These are phyloP conservation scores for Isoperla grammatica DNA, from an alignment of 2,888 invertebrate genomes.

Conservation along the genomic window DNA sequence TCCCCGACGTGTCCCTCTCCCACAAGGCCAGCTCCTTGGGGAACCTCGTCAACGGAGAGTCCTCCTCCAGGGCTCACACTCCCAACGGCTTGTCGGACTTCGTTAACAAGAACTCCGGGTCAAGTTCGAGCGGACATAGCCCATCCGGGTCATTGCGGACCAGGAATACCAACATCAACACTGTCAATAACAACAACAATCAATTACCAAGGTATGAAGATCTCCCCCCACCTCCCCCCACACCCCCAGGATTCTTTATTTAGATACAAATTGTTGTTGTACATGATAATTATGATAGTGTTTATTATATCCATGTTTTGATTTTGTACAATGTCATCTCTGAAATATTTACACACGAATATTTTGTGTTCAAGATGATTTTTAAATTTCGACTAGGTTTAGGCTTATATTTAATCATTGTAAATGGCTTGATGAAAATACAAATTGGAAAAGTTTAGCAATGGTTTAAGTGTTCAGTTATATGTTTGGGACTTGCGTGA, in stretches of 20 bases:
- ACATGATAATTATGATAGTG: neutral
- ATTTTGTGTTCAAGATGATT: neutral
- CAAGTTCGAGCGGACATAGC: slow-evolving; percentile 26
- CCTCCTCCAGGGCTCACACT: slow-evolving; percentile 18
- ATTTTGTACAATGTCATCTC: slow-evolving; percentile 5
- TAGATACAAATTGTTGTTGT: slow-evolving; percentile 25
- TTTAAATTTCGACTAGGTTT: neutral
- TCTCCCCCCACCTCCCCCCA: slow-evolving; percentile 13
- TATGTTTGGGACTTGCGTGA: too few species aligned
- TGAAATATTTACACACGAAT: neutral
- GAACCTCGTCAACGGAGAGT: slow-evolving; percentile 21
- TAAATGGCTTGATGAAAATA: too few species aligned
- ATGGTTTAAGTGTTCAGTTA: too few species aligned
- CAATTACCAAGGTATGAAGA: slow-evolving; percentile 32
- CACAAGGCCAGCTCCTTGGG: slow-evolving; percentile 25
- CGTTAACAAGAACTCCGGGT: slow-evolving; percentile 27
- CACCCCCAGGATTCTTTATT: slow-evolving; percentile 31
- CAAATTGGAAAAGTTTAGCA: too few species aligned
- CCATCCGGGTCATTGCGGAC: slow-evolving; percentile 25
- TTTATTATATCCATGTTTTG: neutral
- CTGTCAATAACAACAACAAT: slow-evolving; percentile 33
- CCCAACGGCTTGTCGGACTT: slow-evolving; percentile 22
- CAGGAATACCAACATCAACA: slow-evolving; percentile 22
- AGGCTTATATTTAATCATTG: too few species aligned
- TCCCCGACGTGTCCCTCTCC: slow-evolving; percentile 18